These are phyloP conservation scores for Hepsetus odoe DNA, from an alignment of 2,113 vertebrate species.

Conservation along the genomic window DNA sequence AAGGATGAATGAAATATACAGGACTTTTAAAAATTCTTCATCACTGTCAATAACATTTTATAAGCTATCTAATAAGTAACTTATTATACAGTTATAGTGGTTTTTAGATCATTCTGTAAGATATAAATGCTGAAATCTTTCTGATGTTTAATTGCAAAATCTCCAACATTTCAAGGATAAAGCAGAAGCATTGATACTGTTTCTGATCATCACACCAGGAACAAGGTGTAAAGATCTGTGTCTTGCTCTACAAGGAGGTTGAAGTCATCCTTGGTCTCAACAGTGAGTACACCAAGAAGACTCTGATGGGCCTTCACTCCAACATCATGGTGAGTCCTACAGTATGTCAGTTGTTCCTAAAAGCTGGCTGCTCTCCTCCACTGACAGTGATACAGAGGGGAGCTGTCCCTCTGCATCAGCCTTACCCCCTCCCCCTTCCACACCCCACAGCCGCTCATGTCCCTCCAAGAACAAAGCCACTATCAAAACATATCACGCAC, in stretches of 20 bases:
- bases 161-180: not conserved
- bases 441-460: constrained; percentile 2
- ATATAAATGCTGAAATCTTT: no score
- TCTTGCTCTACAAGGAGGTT: constrained; percentile 63
- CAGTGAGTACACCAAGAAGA: constrained; percentile 65
- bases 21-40: no score
- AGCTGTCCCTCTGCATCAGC: constrained; percentile 30
- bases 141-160: no score
- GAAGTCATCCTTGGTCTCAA: constrained; percentile 62
- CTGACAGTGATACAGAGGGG: constrained; percentile 43
- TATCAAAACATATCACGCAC: constrained; percentile 50
- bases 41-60: no score
- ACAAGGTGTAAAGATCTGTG: constrained; percentile 58
- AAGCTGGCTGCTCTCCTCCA: constrained; percentile 10
- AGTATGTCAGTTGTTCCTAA: constrained; percentile 44
- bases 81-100: no score
- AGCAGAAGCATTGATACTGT: not conserved
- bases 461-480: constrained; percentile 39
- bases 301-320: constrained; percentile 59
- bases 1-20: no score
- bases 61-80: no score
- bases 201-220: constrained; percentile 41
- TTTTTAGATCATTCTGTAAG: no score
- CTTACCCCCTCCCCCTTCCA: constrained; percentile 15
- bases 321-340: constrained; percentile 61